Conservation (phyloP, 1,140 invertebrate genomes). For the Olivierus martensii region DNA sequence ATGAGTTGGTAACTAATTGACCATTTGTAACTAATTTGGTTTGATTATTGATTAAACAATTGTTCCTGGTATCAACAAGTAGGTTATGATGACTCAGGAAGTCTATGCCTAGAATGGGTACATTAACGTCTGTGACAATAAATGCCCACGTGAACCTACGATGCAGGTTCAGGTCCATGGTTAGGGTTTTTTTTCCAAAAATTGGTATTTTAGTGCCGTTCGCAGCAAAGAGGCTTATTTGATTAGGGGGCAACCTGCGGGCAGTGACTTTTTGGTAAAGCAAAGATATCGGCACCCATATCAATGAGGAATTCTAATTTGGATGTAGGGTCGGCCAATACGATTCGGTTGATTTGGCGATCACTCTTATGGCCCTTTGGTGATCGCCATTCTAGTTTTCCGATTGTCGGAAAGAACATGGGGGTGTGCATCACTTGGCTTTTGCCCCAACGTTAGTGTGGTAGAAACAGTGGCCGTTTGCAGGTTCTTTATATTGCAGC, state of each 20-base stretch:
- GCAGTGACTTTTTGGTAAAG: neutral
- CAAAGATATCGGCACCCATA: conserved; percentile 5
- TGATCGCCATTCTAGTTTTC: neutral
- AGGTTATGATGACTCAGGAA: conserved; percentile 7
- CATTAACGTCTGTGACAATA: conserved; percentile 1
- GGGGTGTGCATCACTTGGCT: neutral
- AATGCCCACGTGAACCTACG: conserved; percentile 3
- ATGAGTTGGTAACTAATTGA: no score
- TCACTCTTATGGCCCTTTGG: neutral
- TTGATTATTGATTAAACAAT: no score
- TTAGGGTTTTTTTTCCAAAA: conserved; percentile 1
- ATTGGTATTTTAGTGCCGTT: conserved; percentile 4
- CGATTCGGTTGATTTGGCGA: neutral
- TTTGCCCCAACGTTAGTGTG: no score
- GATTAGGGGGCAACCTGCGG: no score
- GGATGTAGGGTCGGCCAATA: neutral
- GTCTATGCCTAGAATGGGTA: conserved; percentile 10
- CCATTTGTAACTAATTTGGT: no score
- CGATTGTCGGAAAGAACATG: neutral
- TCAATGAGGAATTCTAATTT: conserved; percentile 4
- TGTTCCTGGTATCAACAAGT: neutral
- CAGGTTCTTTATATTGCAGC: no score
- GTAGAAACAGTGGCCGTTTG: no score
- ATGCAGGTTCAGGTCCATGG: conserved; percentile 4
- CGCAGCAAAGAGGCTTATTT: neutral